Base-by-base conservation (phyloP, 2,888 invertebrate genomes). In the Physocephala rufipes region DNA sequence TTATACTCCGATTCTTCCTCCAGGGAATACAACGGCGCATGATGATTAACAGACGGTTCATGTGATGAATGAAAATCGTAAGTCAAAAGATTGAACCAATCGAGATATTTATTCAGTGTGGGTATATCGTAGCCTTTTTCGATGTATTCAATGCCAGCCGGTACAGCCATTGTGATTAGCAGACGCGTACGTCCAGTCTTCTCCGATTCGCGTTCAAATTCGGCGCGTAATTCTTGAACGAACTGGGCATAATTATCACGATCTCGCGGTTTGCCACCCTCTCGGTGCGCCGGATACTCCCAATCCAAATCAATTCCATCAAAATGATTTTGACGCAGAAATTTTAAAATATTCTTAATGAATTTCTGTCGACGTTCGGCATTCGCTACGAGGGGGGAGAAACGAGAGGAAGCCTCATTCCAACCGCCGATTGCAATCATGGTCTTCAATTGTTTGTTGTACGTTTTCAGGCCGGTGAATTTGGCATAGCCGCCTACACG, bases 51-150 rank as follows among this genome's bases (percentile, higher is more conserved):
- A 0, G 94, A 91, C 0, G 95, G 95, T 82, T 96, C 96, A 83
- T 93, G 95, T 0, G 96, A 94, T 0, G 95, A 95, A 86, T 96
- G 96, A 84, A 96, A 96, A 85, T 96, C 96, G 86, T 96, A 96
- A 3, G 95, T 93, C 43, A 96, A 87, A 74, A 96, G 89, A 87
- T 96, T 96, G 89, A 96, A 93, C 90, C 96, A 96, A 87, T 96
- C 96, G 78, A 96, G 87, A 84, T 95, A 91, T 91, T 91, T 92
- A 84, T 95, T 94, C 71, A 97, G 87, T 78, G 92, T 92, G 73
- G 93, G 92, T 71, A 97, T 90, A 80, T 97, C 96, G 83, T 95
- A 97, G 74, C 97, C 97, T 83, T 96, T 95, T 82, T 95, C 93
- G 77, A 97, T 93, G 82, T 96, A 95, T 83, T 96, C 95, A 77